These are phyloP conservation scores for Alethe castanea DNA, from an alignment of 2,113 vertebrate genomes.

Conservation along the genomic window DNA sequence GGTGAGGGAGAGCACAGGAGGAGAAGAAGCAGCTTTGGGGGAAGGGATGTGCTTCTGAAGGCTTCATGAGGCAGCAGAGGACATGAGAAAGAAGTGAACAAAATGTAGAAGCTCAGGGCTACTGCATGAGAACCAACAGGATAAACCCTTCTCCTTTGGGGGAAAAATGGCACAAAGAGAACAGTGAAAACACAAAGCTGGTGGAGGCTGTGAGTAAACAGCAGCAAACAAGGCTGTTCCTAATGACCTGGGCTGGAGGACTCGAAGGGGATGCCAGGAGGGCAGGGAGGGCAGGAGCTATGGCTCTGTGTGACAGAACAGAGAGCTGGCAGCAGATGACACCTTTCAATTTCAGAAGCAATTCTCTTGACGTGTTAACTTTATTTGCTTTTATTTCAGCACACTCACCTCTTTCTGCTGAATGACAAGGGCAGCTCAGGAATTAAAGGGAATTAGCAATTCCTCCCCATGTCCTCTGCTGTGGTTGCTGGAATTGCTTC, in stretches of 20 bases:
- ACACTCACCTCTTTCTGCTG: not conserved
- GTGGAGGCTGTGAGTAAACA: not conserved
- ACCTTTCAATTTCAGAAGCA: constrained; percentile 26
- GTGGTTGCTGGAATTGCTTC: not conserved
- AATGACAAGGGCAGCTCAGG: constrained; percentile 25
- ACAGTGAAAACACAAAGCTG: not conserved
- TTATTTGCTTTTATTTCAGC: constrained; percentile 34
- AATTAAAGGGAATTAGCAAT: constrained; percentile 5
- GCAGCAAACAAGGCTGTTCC: fast-evolving
- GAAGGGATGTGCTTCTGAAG: not conserved
- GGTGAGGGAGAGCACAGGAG: not conserved
- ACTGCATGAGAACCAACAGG: not conserved
- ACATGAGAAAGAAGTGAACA: not conserved
- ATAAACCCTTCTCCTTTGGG: not conserved
- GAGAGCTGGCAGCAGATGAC: not conserved
- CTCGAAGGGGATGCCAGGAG: not conserved
- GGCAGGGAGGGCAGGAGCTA: not conserved
- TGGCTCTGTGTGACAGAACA: not conserved
- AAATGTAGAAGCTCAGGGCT: not conserved
- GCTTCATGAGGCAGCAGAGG: not conserved
- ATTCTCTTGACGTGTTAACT: not conserved
- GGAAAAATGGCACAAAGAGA: not conserved
- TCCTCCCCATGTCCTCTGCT: not conserved
- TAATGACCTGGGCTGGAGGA: not conserved
- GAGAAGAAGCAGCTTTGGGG: not conserved